Percentiles rank a stretch among this genome's conserved stretches.
Conservation (phyloP, 92 coral and sea anemone genomes). For the Chrysogorgia sp. region DNA sequence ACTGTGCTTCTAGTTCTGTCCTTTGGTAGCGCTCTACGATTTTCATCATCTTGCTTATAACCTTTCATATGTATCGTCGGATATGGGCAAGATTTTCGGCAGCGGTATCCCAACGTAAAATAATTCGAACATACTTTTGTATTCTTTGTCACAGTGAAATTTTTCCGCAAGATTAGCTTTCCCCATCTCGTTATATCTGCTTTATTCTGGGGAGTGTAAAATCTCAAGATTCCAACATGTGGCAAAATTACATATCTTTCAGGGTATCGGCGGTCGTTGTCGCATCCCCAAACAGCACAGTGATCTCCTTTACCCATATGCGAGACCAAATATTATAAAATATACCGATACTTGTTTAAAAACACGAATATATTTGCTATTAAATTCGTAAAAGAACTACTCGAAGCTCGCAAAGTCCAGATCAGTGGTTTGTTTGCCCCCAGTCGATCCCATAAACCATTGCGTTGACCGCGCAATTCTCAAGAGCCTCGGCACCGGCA, state of each 20-base stretch:
- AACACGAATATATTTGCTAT: too few relatives aligned
- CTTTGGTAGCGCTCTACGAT: slow-evolving; percentile 51
- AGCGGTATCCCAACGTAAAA: slow-evolving; percentile 56
- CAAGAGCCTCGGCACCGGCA: too few relatives aligned
- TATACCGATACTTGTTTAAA: too few relatives aligned
- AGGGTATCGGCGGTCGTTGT: slow-evolving; percentile 60
- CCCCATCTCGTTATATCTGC: slow-evolving; percentile 40
- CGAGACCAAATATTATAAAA: too few relatives aligned
- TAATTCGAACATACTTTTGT: slow-evolving; percentile 61
- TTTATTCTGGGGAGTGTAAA: slow-evolving; percentile 47
- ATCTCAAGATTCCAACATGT: slow-evolving; percentile 62
- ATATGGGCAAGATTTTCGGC: slow-evolving; percentile 45
- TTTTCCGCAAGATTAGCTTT: slow-evolving; percentile 36
- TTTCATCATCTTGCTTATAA: slow-evolving; percentile 48
- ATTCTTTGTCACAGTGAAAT: slow-evolving; percentile 53
- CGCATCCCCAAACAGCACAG: too few relatives aligned
- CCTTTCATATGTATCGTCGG: slow-evolving; percentile 67
- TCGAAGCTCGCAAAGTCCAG: too few relatives aligned
- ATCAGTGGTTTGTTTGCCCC: too few relatives aligned
- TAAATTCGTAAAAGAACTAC: too few relatives aligned
- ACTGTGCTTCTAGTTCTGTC: slow-evolving; percentile 34
- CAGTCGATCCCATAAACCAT: too few relatives aligned
- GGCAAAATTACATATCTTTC: slow-evolving; percentile 42
- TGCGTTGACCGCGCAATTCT: too few relatives aligned
- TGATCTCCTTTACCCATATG: too few relatives aligned